These are phyloP conservation scores for Drosophila neocordata DNA, from an alignment of 1,140 invertebrate species.

Conservation along the genomic window DNA sequence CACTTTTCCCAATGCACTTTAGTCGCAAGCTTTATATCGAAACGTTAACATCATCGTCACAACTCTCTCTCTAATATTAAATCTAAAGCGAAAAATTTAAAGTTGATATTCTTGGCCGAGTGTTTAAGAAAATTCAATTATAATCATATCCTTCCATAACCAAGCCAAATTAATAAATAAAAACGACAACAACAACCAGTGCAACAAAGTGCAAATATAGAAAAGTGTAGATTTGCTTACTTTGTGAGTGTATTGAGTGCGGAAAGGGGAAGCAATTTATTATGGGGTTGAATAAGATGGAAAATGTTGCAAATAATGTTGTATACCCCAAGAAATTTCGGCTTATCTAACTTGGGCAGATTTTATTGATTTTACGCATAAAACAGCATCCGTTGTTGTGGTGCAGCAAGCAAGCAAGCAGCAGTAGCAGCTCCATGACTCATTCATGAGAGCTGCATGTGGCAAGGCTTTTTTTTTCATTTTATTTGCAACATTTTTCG, in stretches of 20 bases:
- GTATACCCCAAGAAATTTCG: constrained; percentile 23
- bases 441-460: constrained; percentile 20
- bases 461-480: neutral
- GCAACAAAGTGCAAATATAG: constrained; percentile 9
- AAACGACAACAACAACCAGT: neutral
- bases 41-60: constrained; percentile 69
- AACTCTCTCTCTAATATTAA: constrained; percentile 11
- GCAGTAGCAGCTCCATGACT: constrained; percentile 5
- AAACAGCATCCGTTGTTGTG: constrained; percentile 43
- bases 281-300: neutral
- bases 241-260: constrained; percentile 42
- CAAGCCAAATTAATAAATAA: constrained; percentile 1
- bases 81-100: neutral
- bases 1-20: constrained; percentile 81
- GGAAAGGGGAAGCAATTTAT: neutral
- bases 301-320: constrained; percentile 36
- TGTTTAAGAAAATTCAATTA: constrained; percentile 17
- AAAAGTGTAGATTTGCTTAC: constrained; percentile 33
- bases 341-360: constrained; percentile 2
- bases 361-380: constrained; percentile 59
- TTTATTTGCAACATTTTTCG: constrained; percentile 45
- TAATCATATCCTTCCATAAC: neutral
- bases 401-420: constrained; percentile 34
- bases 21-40: constrained; percentile 79
- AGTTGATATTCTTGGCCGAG: constrained; percentile 8